Percentiles rank a stretch among this genome's conserved stretches.
Evolutionary conservation across 1,140 invertebrate species (phyloP).

Genomic region (Drosophila seguyi): DNA sequence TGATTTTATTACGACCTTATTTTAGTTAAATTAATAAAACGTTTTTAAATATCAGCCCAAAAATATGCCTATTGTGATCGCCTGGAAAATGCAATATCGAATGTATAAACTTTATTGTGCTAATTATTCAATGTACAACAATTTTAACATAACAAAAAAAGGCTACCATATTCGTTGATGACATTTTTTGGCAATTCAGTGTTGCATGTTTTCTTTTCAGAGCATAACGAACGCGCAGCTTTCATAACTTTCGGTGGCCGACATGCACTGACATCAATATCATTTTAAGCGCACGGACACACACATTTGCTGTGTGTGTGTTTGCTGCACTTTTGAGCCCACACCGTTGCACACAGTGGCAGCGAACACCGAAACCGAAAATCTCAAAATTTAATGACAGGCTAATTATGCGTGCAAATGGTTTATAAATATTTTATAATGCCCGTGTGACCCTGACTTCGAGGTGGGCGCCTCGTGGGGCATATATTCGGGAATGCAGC

Average conservation of each 20-base stretch:
- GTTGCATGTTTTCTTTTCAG: conserved; percentile 3
- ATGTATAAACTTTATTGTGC: not conserved
- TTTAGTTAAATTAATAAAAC: no score
- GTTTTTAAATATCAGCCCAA: not conserved
- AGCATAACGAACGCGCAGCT: conserved; percentile 8
- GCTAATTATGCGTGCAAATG: conserved; percentile 84
- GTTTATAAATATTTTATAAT: conserved; percentile 83
- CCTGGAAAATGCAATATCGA: not conserved
- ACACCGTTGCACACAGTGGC: conserved; percentile 2
- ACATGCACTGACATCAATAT: conserved; percentile 31
- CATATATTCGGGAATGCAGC: conserved; percentile 17
- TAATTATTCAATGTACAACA: not conserved
- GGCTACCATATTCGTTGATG: not conserved
- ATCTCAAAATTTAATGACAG: conserved; percentile 81
- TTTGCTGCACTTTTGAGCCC: conserved; percentile 14
- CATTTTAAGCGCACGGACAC: conserved; percentile 29
- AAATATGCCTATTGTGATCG: no score
- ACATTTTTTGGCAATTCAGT: not conserved
- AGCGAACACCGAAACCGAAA: conserved; percentile 42
- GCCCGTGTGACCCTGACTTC: conserved; percentile 67
- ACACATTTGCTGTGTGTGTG: not conserved
- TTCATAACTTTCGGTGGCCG: conserved; percentile 15
- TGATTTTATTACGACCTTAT: no score
- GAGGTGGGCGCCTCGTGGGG: conserved; percentile 16
- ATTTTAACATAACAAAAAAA: not conserved